Evolutionary conservation across 2,888 invertebrate species (phyloP).

Genomic region (Drosophila meridiana): DNA sequence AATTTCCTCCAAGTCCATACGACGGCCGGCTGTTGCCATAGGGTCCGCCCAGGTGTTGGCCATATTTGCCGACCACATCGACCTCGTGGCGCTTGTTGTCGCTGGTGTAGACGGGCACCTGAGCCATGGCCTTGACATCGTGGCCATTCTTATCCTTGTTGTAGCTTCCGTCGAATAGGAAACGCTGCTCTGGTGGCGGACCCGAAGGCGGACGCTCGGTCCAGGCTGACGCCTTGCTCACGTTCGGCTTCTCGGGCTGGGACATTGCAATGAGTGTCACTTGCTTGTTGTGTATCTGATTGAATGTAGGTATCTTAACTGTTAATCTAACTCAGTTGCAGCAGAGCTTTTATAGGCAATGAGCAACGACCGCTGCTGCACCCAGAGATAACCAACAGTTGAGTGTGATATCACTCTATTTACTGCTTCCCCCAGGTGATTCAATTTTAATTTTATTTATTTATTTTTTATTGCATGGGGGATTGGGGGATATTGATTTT

Average conservation of each 20-base stretch:
- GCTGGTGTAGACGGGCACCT: constrained; percentile 76
- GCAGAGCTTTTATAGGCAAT: constrained; percentile 40
- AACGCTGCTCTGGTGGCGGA: constrained; percentile 34
- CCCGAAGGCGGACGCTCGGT: constrained; percentile 9
- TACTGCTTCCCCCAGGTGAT: constrained; percentile 4
- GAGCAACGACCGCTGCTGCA: not conserved
- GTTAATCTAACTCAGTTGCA: constrained; percentile 5
- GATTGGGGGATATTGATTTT: not conserved
- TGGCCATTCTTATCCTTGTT: constrained; percentile 58
- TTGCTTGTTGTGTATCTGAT: constrained; percentile 33
- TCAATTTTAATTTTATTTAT: not conserved
- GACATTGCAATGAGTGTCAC: constrained; percentile 39
- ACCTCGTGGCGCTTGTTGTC: constrained; percentile 74
- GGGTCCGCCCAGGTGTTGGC: constrained; percentile 80
- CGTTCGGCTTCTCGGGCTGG: constrained; percentile 10
- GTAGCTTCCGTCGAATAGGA: constrained; percentile 46
- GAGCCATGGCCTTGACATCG: constrained; percentile 59
- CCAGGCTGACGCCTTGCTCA: constrained; percentile 12
- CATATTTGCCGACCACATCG: constrained; percentile 69
- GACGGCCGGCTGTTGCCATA: constrained; percentile 74
- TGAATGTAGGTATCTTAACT: constrained; percentile 33
- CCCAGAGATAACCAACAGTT: not conserved
- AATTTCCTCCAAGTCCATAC: constrained; percentile 55
- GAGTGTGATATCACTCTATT: not conserved
- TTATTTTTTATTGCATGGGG: not conserved